Conservation (phyloP, 2,797 vertebrate genomes). For the Ataeniobius toweri region DNA sequence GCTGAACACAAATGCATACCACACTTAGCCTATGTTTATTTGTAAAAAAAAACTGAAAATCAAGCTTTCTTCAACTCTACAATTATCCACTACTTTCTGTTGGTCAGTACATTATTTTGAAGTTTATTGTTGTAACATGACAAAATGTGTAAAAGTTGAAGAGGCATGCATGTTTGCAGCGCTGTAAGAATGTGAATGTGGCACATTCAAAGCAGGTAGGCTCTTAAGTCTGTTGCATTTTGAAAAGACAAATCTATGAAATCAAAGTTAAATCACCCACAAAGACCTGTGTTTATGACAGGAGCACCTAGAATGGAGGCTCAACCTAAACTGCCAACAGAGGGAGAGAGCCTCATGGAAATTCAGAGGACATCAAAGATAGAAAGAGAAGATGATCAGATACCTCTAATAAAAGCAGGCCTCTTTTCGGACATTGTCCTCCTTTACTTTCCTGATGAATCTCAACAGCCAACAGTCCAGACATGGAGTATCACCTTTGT, state of each 20-base stretch:
- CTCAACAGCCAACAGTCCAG: constrained; percentile 12
- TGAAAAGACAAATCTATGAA: not conserved
- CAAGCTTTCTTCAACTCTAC: no score
- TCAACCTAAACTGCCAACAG: not conserved
- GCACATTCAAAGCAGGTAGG: no score
- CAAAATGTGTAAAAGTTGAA: not conserved
- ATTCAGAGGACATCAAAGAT: not conserved
- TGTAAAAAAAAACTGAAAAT: no score
- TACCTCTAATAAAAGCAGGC: not conserved
- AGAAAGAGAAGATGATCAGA: not conserved
- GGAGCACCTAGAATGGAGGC: not conserved
- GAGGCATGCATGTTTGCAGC: no score
- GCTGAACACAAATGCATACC: no score
- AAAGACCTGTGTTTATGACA: not conserved
- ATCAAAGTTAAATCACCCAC: constrained; percentile 12
- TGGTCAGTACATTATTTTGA: not conserved
- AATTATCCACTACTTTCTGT: not conserved
- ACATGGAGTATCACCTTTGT: constrained; percentile 36
- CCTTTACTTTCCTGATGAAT: constrained; percentile 19
- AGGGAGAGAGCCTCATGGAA: not conserved
- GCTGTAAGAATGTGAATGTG: no score
- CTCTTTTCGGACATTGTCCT: constrained; percentile 11
- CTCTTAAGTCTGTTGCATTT: not conserved
- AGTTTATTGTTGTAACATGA: not conserved
- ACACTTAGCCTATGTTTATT: no score